Evolutionary conservation across 2,113 vertebrate genomes (phyloP), one percentile per base, ranked within the genome.

Genomic region (Oceanites oceanicus): DNA sequence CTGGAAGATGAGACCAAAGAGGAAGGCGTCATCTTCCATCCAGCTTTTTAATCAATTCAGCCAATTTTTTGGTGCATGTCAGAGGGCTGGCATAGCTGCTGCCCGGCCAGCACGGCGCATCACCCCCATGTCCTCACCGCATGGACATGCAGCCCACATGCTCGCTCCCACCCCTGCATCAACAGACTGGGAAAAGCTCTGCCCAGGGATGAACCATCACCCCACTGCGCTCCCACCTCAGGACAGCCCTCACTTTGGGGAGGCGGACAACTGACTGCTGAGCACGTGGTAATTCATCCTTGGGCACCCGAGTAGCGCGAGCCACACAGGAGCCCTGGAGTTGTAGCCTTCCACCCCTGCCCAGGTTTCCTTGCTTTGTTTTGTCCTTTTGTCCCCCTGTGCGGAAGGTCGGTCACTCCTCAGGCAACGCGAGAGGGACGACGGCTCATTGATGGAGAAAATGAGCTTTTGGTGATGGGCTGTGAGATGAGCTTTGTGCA

Each of bases 361-460:
- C 68, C 32, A 38, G 15, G 45, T 34, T 80, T 88, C 30, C 47
- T 21, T 42, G n/a, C 40, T 71, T n/a, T 22, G 15, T 52, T 52
- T 67, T 26, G 21, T 44, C 32, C 38, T 42, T n/a, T 55, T 20
- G 5, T 61, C 49, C 62, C 49, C 21, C 14, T 13, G 2, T 85
- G 59, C 65, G 82, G 92, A 95, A 73, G 65, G 78, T 58, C 21
- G 34, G 58, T 53, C 10, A 47, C 89, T 90, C 85, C 76, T 68
- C 92, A 80, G 45, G 32, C 66, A 89, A 30, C 27, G 11, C 29
- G 15, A 88, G 76, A 85, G 21, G 36, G 65, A 93, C 11, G 67
- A n/a, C 11, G 22, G 68, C 45, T 91, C 70, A 85, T n/a, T 86
- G 92, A 83, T 86, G 88, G 88, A 45, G 71, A 91, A 95, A 95